Evolutionary conservation across 2,888 invertebrate species (phyloP).

Genomic region (Andrena dorsata): DNA sequence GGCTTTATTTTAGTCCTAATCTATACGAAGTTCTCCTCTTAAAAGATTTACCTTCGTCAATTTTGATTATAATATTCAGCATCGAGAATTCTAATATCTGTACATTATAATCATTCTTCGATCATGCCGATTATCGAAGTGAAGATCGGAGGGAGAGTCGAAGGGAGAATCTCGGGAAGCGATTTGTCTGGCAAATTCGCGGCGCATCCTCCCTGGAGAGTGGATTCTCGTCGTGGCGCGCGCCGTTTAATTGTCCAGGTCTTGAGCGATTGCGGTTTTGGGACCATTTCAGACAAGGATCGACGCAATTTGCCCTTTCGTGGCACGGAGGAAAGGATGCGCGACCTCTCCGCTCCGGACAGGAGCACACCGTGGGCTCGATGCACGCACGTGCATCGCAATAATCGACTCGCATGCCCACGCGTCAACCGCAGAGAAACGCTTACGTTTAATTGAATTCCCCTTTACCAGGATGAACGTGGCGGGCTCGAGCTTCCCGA

Average conservation of each 20-base stretch:
- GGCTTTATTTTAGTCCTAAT: no score
- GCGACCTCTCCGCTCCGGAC: slow-evolving; percentile 49
- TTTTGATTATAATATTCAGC: no score
- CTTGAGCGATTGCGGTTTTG: slow-evolving; percentile 75
- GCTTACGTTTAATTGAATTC: slow-evolving; percentile 78
- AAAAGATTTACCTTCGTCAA: no score
- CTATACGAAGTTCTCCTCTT: no score
- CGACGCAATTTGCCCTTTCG: slow-evolving; percentile 72
- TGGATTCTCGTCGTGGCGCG: slow-evolving; percentile 50
- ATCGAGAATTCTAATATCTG: no score
- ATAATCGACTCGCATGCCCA: slow-evolving; percentile 72
- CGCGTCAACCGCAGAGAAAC: slow-evolving; percentile 77
- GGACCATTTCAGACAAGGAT: slow-evolving; percentile 73
- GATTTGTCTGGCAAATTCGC: slow-evolving; percentile 26
- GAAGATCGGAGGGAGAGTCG: no score
- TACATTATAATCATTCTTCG: no score
- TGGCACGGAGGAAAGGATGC: slow-evolving; percentile 24
- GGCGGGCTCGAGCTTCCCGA: not conserved
- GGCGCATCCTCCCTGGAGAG: slow-evolving; percentile 20
- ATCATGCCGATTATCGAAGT: no score
- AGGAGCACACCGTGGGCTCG: slow-evolving; percentile 43
- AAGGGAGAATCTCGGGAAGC: slow-evolving; percentile 5
- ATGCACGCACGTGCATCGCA: slow-evolving; percentile 38
- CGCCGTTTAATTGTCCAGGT: slow-evolving; percentile 72
- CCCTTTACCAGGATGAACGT: slow-evolving; percentile 51